phyloP scores from a whole-genome alignment of 2,113 vertebrate genomes.

The Oryzias celebensis region DNA sequence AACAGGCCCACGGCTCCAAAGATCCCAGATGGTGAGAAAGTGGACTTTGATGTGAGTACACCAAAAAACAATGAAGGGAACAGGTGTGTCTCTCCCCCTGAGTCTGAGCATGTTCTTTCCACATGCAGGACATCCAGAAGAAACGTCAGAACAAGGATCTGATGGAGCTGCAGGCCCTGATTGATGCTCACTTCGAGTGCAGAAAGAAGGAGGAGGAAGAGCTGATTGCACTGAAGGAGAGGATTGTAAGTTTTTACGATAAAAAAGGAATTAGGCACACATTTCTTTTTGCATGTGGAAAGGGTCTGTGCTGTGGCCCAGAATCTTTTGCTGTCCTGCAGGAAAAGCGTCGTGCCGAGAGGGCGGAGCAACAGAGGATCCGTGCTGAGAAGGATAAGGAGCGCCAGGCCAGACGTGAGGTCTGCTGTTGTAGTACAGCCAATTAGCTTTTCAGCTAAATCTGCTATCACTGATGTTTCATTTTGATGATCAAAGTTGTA shows the following conservation, averaged over 20 bases:
- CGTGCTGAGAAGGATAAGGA: conserved; percentile 94
- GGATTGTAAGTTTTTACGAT: conserved; percentile 85
- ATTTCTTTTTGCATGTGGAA: too few relatives aligned
- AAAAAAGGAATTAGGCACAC: too few relatives aligned
- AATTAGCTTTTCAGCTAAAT: too few relatives aligned
- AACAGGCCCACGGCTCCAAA: conserved; percentile 88
- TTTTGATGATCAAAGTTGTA: too few relatives aligned
- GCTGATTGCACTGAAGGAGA: conserved; percentile 91
- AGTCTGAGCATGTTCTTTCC: background rate
- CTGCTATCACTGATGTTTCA: too few relatives aligned
- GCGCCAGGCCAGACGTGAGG: conserved; percentile 90
- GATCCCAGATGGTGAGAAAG: conserved; percentile 97
- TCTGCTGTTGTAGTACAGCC: conserved; percentile 50
- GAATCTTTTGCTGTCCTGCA: conserved; percentile 48
- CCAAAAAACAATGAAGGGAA: fast-evolving
- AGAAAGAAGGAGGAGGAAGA: conserved; percentile 98
- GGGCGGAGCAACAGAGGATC: conserved; percentile 92
- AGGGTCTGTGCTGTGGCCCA: too few relatives aligned
- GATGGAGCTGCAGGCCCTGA: conserved; percentile 91
- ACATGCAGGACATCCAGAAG: conserved; percentile 94
- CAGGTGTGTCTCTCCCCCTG: background rate
- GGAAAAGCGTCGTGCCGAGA: conserved; percentile 96
- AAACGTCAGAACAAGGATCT: conserved; percentile 99
- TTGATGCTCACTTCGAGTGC: conserved; percentile 93
- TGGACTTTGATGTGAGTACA: conserved; percentile 97